Percentiles rank a stretch among this genome's conserved stretches.
phyloP scores from a whole-genome alignment of 2,888 invertebrate genomes.

The Drosophila suboccidentalis region DNA sequence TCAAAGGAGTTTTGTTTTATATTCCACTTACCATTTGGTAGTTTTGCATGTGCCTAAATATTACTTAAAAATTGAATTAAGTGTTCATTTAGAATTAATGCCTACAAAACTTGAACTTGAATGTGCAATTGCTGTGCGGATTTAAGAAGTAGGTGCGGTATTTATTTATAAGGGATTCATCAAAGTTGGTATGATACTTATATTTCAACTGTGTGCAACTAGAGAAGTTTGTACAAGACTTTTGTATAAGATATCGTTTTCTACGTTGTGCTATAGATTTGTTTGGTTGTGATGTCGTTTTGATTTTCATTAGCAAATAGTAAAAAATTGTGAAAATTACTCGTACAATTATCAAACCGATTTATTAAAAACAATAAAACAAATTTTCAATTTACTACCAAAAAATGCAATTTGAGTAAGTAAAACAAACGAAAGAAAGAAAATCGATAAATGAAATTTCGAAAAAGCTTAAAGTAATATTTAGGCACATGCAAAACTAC shows the following conservation, averaged over 20 bases:
- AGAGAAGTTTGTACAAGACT: slow-evolving; percentile 23
- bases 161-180: slow-evolving; percentile 13
- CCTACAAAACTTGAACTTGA: slow-evolving; percentile 25
- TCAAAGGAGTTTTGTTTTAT: background rate
- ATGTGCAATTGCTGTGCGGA: slow-evolving; percentile 41
- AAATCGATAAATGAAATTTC: slow-evolving; percentile 4
- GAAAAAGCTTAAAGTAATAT: slow-evolving; percentile 30
- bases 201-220: slow-evolving; percentile 36
- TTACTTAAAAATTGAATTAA: slow-evolving; percentile 25
- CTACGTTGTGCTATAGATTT: slow-evolving; percentile 38
- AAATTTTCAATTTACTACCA: slow-evolving; percentile 5
- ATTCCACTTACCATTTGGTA: slow-evolving; percentile 34
- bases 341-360: slow-evolving; percentile 12
- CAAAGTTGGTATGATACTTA: slow-evolving; percentile 8
- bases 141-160: slow-evolving; percentile 28
- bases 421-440: slow-evolving; percentile 22
- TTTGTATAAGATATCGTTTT: slow-evolving; percentile 24
- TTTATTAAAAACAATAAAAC: background rate
- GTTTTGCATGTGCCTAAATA: slow-evolving; percentile 14
- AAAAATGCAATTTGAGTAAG: slow-evolving; percentile 16
- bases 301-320: slow-evolving; percentile 19
- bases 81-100: slow-evolving; percentile 8
- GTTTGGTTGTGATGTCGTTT: slow-evolving; percentile 15
- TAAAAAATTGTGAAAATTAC: slow-evolving; percentile 9
- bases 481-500: slow-evolving; percentile 10